phyloP scores from a whole-genome alignment of 35 echinoderm and acorn worm species.

The Apostichopus parvimensis region DNA sequence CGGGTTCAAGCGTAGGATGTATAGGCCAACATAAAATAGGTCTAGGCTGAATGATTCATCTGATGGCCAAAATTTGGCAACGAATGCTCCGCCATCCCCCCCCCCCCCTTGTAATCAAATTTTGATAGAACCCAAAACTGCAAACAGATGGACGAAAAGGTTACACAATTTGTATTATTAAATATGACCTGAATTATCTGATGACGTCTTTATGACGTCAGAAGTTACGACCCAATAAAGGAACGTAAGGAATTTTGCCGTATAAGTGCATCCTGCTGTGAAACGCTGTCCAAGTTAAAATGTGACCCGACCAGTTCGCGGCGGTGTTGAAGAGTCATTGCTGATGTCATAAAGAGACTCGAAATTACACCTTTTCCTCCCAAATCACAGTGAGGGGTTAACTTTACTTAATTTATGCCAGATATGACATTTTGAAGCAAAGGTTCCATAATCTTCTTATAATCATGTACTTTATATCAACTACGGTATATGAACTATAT shows the following conservation, averaged over 20 bases:
- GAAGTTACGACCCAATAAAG: not conserved
- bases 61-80: no score
- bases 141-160: not conserved
- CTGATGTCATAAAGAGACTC: not conserved
- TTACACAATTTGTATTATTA: not conserved
- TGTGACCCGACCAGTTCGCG: not conserved
- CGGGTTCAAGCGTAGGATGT: no score
- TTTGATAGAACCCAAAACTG: not conserved
- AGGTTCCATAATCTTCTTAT: no score
- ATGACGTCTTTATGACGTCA: conserved; percentile 3
- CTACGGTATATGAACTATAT: no score
- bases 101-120: not conserved
- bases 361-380: not conserved
- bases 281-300: not conserved
- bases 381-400: not conserved
- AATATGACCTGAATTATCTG: not conserved
- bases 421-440: no score
- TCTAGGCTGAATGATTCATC: no score
- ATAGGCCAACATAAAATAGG: no score
- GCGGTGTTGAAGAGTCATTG: not conserved
- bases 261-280: not conserved
- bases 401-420: not conserved
- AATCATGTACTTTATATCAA: no score
- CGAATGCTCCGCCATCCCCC: no score
- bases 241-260: not conserved